A percentile compares a stretch with the other conserved stretches of the same genome.
These are phyloP conservation scores for Dromius quadrimaculatus DNA, from an alignment of 2,888 invertebrate genomes.

Conservation along the genomic window DNA sequence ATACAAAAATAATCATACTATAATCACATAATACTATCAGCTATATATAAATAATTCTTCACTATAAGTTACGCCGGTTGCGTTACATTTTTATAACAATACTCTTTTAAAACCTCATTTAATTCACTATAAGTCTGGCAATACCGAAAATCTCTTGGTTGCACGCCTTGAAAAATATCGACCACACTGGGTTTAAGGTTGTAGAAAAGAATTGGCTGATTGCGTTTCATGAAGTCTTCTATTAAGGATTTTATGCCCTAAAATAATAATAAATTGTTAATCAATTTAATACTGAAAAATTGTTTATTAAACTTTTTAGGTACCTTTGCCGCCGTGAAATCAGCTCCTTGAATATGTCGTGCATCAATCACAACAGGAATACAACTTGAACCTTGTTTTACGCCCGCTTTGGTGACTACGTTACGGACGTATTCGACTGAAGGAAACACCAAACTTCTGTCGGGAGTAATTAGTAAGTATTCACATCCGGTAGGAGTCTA, in stretches of 20 bases:
- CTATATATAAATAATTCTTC: too few relatives aligned
- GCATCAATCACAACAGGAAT: slow-evolving; percentile 74
- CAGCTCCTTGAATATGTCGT: slow-evolving; percentile 74
- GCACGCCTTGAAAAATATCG: slow-evolving; percentile 71
- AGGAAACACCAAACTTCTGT: slow-evolving; percentile 74
- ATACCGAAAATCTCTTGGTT: slow-evolving; percentile 70
- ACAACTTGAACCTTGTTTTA: slow-evolving; percentile 70
- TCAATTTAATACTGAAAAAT: not conserved
- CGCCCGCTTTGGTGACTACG: slow-evolving; percentile 80
- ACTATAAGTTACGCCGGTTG: too few relatives aligned
- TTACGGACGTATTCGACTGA: slow-evolving; percentile 75
- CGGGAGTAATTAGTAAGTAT: slow-evolving; percentile 72
- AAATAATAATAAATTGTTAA: slow-evolving; percentile 42
- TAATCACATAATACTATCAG: too few relatives aligned
- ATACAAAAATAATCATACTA: too few relatives aligned
- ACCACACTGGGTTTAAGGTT: slow-evolving; percentile 72
- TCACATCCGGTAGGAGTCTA: slow-evolving; percentile 70
- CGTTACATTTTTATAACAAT: slow-evolving; percentile 52
- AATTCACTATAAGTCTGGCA: slow-evolving; percentile 70
- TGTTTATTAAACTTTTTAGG: not conserved
- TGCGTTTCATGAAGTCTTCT: slow-evolving; percentile 71
- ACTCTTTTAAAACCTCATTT: slow-evolving; percentile 69
- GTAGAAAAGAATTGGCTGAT: slow-evolving; percentile 71
- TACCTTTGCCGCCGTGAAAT: slow-evolving; percentile 77
- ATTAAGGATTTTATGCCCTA: slow-evolving; percentile 75